Conservation (phyloP, 2,113 vertebrate genomes). For the Gallinago media region DNA sequence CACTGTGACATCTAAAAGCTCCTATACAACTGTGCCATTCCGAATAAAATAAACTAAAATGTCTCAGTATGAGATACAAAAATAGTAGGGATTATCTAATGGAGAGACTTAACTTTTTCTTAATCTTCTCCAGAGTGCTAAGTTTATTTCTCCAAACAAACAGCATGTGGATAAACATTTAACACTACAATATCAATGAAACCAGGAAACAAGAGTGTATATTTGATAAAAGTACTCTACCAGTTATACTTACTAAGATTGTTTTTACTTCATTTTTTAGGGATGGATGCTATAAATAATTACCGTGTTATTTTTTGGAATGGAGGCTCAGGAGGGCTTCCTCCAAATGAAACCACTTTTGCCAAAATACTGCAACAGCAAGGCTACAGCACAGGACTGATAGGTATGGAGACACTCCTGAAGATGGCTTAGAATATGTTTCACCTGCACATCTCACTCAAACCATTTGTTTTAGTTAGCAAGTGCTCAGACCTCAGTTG, state of each 20-base stretch:
- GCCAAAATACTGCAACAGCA: slow-evolving; percentile 67
- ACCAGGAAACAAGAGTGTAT: not conserved
- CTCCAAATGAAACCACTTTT: slow-evolving; percentile 75
- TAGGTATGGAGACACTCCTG: slow-evolving; percentile 61
- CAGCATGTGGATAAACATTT: not conserved
- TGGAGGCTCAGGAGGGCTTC: slow-evolving; percentile 71
- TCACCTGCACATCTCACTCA: not conserved
- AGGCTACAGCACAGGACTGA: slow-evolving; percentile 77
- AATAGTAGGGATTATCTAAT: not conserved
- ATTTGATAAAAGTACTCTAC: not conserved
- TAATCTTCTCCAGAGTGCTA: not conserved
- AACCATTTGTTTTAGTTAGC: not conserved
- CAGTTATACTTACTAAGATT: not conserved
- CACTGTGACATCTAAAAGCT: not conserved
- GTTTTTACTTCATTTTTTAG: not conserved
- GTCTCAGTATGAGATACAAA: not conserved
- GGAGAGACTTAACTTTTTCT: not conserved
- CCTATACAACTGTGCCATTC: not conserved
- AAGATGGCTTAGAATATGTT: not conserved
- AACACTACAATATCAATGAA: not conserved
- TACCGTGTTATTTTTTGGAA: slow-evolving; percentile 73
- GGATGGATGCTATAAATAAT: slow-evolving; percentile 42
- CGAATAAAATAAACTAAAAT: not conserved
- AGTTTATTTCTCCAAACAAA: not conserved
- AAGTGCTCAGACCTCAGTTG: not conserved